phyloP scores from a whole-genome alignment of 2,888 invertebrate species.

The Caenorhabditis virilis region DNA sequence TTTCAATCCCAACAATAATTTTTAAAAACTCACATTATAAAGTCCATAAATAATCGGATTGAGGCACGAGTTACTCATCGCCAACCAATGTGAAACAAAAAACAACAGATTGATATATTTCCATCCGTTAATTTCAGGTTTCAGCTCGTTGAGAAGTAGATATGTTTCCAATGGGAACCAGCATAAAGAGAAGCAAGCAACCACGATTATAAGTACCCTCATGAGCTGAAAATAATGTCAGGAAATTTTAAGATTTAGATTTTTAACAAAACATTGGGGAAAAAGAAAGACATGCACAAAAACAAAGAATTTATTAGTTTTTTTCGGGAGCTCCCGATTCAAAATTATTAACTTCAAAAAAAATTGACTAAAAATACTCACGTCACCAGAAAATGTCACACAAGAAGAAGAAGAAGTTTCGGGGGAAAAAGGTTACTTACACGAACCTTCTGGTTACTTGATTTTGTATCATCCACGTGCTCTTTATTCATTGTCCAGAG shows the following conservation, averaged over 20 bases:
- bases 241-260: neutral
- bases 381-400: neutral
- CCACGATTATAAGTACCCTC: conserved; percentile 69
- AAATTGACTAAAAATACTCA: no score
- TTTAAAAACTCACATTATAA: conserved; percentile 78
- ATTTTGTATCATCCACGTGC: conserved; percentile 22
- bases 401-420: neutral
- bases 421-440: neutral
- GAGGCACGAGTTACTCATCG: conserved; percentile 86
- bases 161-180: conserved; percentile 72
- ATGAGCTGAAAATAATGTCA: conserved; percentile 52
- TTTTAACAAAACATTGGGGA: neutral
- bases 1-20: neutral
- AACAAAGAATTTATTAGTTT: no score
- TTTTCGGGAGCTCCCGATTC: no score
- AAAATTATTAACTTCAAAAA: no score
- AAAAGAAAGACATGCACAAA: no score
- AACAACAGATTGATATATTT: conserved; percentile 83
- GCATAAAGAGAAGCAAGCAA: conserved; percentile 71
- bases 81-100: conserved; percentile 80
- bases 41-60: conserved; percentile 89
- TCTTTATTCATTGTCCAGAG: conserved; percentile 69
- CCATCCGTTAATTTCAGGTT: conserved; percentile 71
- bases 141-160: conserved; percentile 68
- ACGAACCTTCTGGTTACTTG: conserved; percentile 29